phyloP scores from a whole-genome alignment of 2,797 vertebrate species.

The Parauchenoglanis punctatus region DNA sequence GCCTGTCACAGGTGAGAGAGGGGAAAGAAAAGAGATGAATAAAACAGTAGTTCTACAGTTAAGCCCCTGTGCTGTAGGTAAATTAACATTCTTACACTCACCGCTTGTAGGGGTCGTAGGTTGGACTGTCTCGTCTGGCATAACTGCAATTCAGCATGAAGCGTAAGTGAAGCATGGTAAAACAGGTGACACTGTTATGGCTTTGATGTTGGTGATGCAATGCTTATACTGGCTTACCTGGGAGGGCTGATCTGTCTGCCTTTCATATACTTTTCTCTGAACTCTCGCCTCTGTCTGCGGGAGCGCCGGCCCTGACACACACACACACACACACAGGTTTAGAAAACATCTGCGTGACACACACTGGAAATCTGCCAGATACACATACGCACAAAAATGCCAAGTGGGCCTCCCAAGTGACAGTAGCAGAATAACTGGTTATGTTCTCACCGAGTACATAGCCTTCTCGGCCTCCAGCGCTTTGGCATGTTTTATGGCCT shows the following conservation, averaged over 20 bases:
- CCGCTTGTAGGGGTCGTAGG: constrained; percentile 95
- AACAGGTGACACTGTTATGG: neutral
- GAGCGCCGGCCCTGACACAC: constrained; percentile 87
- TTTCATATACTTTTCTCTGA: constrained; percentile 93
- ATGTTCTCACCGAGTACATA: constrained; percentile 92
- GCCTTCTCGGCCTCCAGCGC: constrained; percentile 96
- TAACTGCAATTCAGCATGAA: constrained; percentile 75
- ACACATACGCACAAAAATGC: constrained; percentile 1
- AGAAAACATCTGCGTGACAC: neutral
- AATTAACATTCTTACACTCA: constrained; percentile 64
- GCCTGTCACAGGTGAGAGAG: constrained; percentile 67
- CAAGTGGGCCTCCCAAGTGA: neutral
- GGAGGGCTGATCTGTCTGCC: constrained; percentile 96
- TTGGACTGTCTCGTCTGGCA: constrained; percentile 94
- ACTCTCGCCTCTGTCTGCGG: constrained; percentile 91
- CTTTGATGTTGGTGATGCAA: neutral
- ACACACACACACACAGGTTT: constrained; percentile 18
- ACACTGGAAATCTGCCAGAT: neutral
- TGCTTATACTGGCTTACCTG: constrained; percentile 74
- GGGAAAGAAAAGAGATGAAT: neutral
- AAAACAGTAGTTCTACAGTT: neutral
- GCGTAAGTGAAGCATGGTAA: neutral
- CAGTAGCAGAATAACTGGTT: constrained; percentile 23
- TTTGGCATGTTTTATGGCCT: constrained; percentile 97
- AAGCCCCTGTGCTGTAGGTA: neutral